These are phyloP conservation scores for Antedon mediterranea DNA, from an alignment of 53 echinoderm and acorn worm species.

Conservation along the genomic window DNA sequence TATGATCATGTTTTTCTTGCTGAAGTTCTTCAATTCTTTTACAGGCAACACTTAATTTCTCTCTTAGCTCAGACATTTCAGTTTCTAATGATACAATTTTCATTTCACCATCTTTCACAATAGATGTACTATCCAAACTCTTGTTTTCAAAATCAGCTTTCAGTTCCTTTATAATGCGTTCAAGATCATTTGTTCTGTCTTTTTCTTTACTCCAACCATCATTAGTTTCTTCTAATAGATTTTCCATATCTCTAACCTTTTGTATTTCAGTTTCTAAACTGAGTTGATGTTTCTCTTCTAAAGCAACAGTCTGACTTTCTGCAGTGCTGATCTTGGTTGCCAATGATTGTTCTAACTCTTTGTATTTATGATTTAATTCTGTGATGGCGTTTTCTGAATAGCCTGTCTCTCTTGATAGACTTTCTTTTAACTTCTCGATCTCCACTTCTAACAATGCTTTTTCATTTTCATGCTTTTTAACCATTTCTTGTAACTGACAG, in stretches of 20 bases:
- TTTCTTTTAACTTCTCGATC: no score
- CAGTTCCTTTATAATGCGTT: constrained; percentile 9
- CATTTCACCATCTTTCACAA: constrained; percentile 11
- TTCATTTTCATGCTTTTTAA: no score
- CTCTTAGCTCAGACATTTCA: constrained; percentile 2
- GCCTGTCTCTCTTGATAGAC: no score
- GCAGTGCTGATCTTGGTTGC: no score
- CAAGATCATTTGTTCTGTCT: neutral
- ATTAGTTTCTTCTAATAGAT: neutral
- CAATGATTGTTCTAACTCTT: no score
- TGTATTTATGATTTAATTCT: no score
- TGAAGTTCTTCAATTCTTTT: constrained; percentile 15
- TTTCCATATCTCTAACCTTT: neutral
- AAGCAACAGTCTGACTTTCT: neutral
- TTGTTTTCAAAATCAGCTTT: constrained; percentile 26
- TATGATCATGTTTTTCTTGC: constrained; percentile 16
- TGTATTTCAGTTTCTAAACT: neutral
- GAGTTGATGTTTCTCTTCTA: neutral
- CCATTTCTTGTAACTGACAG: no score
- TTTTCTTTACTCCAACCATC: neutral
- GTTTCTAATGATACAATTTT: constrained; percentile 21
- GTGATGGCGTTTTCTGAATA: no score
- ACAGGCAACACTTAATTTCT: constrained; percentile 6
- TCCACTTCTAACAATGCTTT: no score
- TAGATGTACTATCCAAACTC: constrained; percentile 10